phyloP scores from a whole-genome alignment of 2,888 invertebrate species.

The Ceraclea dissimilis region DNA sequence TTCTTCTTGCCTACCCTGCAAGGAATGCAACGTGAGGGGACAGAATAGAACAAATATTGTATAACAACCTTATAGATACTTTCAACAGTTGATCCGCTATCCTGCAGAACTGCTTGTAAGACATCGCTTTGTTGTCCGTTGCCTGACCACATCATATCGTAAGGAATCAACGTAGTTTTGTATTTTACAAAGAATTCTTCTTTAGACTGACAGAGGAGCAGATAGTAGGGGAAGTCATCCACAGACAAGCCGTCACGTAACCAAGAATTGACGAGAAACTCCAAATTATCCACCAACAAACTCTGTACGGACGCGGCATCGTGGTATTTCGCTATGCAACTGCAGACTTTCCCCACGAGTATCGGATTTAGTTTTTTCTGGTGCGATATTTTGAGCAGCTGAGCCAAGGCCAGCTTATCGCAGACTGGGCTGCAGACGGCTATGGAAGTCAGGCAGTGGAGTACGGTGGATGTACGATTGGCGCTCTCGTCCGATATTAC shows the following conservation, averaged over 20 bases:
- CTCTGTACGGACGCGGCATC: slow-evolving; percentile 21
- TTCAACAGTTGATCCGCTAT: neutral
- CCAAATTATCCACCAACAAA: slow-evolving; percentile 38
- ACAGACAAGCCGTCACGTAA: slow-evolving; percentile 35
- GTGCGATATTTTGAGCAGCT: slow-evolving; percentile 46
- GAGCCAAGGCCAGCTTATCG: slow-evolving; percentile 46
- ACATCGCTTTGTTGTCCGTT: slow-evolving; percentile 4
- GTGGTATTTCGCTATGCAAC: slow-evolving; percentile 30
- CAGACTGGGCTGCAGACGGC: slow-evolving; percentile 45
- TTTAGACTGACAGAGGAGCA: slow-evolving; percentile 36
- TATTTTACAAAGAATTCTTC: slow-evolving; percentile 40
- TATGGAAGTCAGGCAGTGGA: slow-evolving; percentile 49
- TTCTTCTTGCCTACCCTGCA: too few species aligned
- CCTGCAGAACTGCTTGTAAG: neutral
- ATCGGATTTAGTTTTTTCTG: slow-evolving; percentile 42
- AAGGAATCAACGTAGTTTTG: slow-evolving; percentile 42
- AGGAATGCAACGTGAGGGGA: too few species aligned
- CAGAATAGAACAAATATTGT: too few species aligned
- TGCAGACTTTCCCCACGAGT: slow-evolving; percentile 41
- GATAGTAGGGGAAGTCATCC: slow-evolving; percentile 38
- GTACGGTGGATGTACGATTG: slow-evolving; percentile 49
- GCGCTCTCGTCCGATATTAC: slow-evolving; percentile 50
- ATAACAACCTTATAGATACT: neutral
- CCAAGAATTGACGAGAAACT: slow-evolving; percentile 46
- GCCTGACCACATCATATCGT: slow-evolving; percentile 36